phyloP scores from a whole-genome alignment of 1,140 invertebrate genomes.

The Drosophila rufa region DNA sequence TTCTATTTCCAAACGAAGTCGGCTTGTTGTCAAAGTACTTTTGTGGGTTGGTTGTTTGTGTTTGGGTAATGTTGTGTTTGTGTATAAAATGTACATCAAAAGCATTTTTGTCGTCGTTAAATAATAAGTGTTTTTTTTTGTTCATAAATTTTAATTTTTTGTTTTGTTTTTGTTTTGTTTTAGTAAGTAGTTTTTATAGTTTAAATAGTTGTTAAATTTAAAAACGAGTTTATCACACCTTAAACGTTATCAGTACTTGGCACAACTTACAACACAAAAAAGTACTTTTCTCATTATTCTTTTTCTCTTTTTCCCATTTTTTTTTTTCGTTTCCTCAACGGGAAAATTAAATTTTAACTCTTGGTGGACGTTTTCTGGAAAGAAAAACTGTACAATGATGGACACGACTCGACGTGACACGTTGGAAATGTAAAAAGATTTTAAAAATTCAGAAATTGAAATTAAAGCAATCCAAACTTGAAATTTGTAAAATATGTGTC shows the following conservation, averaged over 20 bases:
- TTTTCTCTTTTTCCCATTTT: conserved; percentile 41
- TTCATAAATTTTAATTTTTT: conserved; percentile 47
- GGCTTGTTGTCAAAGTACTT: conserved; percentile 65
- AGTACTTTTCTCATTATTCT: conserved; percentile 64
- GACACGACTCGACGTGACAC: background rate
- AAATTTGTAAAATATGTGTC: conserved; percentile 1
- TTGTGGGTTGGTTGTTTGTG: conserved; percentile 49
- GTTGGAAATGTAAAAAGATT: conserved; percentile 8
- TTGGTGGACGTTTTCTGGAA: conserved; percentile 8
- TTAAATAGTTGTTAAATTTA: conserved; percentile 83
- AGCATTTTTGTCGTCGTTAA: conserved; percentile 61
- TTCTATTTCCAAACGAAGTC: conserved; percentile 26
- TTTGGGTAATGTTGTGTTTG: conserved; percentile 43
- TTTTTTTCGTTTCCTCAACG: conserved; percentile 20
- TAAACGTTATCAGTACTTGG: conserved; percentile 85
- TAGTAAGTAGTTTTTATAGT: conserved; percentile 79
- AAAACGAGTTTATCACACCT: conserved; percentile 84
- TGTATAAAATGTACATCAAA: conserved; percentile 69
- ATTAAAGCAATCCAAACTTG: background rate
- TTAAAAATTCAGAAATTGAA: conserved; percentile 15
- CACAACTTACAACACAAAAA: conserved; percentile 84
- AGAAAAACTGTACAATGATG: conserved; percentile 10
- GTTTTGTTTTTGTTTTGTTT: conserved; percentile 44
- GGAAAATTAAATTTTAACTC: conserved; percentile 57
- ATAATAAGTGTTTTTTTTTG: conserved; percentile 58